Base-by-base conservation (phyloP, 2,888 invertebrate species). In the Oeneis ivallda region DNA sequence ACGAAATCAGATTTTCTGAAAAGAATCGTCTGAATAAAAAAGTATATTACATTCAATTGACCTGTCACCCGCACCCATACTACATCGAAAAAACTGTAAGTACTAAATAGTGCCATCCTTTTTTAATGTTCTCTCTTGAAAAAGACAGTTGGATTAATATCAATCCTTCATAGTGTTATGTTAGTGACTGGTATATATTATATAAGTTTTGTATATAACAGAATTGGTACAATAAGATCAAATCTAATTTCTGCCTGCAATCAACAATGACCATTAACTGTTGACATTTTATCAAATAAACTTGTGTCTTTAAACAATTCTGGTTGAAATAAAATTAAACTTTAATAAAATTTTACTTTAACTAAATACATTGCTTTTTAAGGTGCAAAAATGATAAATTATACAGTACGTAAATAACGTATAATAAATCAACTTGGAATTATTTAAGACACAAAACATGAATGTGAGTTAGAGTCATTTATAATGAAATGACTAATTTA, bases 401-500 rank as follows among this genome's bases (percentile, higher is more conserved):
- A 58, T 47, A 58, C 45, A 58, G n/a, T 15, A 17, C 10, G 13
- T 60, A 49, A 47, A 60, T 47, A 26, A 41, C 17, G 41, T 26
- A 62, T 26, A 45, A 52, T 26, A 11, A 50, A 43, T 4, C 6
- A 13, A 50, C 19, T 15, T 39, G 32, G 49, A 59, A 65, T 62
- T 56, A 56, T 68, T 68, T 66, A 32, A 57, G 70, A 65, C 62
- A 50, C 65, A 54, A 50, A 37, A 47, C 32, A n/a, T 62, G 52
- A 61, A 49, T 53, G 50, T 70, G 64, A 68, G 65, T 66, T 43
- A 50, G 41, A 50, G 70, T 70, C 67, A 49, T 66, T 64, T 67
- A 62, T 69, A 65, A 67, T 54, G 60, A 62, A 67, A 71, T 66
- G 70, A 68, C 71, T 47, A 66, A 59, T 71, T 70, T 68, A 70